Evolutionary conservation across 2,113 vertebrate genomes (phyloP).

Genomic region (Budorcas taxicolor): DNA sequence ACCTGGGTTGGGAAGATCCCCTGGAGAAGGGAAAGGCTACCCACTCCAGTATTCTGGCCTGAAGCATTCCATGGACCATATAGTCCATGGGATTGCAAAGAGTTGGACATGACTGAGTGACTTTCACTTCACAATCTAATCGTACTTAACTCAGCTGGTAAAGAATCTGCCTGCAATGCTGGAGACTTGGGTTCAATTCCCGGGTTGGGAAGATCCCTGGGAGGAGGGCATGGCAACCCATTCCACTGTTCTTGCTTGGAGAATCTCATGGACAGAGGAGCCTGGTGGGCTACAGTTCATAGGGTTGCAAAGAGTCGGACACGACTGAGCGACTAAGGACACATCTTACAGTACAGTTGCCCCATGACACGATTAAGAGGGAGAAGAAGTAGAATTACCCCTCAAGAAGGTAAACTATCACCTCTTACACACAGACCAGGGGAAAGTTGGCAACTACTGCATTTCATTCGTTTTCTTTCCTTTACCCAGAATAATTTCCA

Average conservation of each 20-base stretch:
- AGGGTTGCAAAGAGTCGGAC: not conserved
- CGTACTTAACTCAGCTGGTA: not conserved
- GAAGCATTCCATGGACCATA: not conserved
- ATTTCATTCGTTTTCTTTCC: not conserved
- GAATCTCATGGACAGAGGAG: not conserved
- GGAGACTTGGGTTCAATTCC: not conserved
- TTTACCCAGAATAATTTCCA: constrained; percentile 11
- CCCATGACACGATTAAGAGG: not conserved
- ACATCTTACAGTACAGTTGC: not conserved
- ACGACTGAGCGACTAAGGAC: not conserved
- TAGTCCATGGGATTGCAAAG: not conserved
- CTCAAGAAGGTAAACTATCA: not conserved
- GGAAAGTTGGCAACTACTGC: not conserved
- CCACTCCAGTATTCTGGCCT: not conserved
- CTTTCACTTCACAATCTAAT: not conserved
- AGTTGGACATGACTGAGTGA: not conserved
- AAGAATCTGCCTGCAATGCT: not conserved
- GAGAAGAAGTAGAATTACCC: not conserved
- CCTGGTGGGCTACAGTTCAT: not conserved
- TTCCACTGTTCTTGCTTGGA: not conserved
- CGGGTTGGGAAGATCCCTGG: not conserved
- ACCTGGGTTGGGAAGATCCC: not conserved
- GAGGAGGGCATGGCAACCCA: not conserved
- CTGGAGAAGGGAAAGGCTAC: not conserved
- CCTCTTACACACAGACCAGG: not conserved